Evolutionary conservation across 2,113 vertebrate genomes (phyloP).

Genomic region (Ophthalmolycus amberensis): DNA sequence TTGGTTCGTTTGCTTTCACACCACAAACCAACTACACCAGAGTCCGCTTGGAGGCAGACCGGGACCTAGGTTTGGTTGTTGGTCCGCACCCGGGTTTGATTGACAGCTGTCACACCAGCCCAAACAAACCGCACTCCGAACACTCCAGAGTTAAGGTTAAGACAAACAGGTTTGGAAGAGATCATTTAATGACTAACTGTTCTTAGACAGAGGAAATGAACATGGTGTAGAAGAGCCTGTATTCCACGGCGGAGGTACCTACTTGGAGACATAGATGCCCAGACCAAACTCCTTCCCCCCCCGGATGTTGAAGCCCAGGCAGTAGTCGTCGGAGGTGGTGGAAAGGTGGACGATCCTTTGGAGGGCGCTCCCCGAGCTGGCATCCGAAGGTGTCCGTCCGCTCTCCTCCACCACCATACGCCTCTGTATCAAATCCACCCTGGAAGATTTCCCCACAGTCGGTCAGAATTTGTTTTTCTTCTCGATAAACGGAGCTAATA

Average conservation of each 20-base stretch:
- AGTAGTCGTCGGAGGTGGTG: constrained; percentile 94
- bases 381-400: constrained; percentile 81
- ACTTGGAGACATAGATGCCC: constrained; percentile 97
- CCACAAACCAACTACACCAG: background rate
- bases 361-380: constrained; percentile 83
- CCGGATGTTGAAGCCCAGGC: constrained; percentile 95
- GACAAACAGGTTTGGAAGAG: background rate
- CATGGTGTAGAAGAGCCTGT: background rate
- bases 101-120: background rate
- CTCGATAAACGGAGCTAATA: background rate
- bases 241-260: constrained; percentile 29
- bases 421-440: constrained; percentile 92
- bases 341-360: constrained; percentile 92
- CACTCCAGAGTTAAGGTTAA: background rate
- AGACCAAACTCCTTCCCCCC: constrained; percentile 95
- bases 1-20: background rate
- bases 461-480: background rate
- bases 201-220: background rate
- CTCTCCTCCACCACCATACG: constrained; percentile 92
- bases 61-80: background rate
- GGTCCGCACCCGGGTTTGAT: background rate
- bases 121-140: background rate
- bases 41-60: background rate
- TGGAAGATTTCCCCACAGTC: constrained; percentile 47
- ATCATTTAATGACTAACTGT: background rate